phyloP scores from a whole-genome alignment of 2,888 invertebrate genomes.

The Thereva unica region DNA sequence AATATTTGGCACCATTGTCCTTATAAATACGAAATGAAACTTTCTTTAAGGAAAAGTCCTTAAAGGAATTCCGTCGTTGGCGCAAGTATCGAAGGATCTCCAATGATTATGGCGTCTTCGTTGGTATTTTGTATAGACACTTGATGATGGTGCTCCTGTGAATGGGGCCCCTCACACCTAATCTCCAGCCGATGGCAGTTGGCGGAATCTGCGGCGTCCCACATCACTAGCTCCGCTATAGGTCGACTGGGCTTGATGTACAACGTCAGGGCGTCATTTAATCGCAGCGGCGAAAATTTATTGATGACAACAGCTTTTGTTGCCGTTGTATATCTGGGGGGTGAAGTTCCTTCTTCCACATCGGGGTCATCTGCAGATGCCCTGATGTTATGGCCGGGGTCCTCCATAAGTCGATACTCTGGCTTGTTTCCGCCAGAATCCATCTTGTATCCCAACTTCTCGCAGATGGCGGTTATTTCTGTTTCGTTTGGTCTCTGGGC shows the following conservation, averaged over 20 bases:
- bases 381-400: slow-evolving; percentile 35
- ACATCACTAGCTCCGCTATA: slow-evolving; percentile 54
- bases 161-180: slow-evolving; percentile 47
- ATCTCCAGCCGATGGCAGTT: slow-evolving; percentile 55
- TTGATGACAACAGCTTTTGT: slow-evolving; percentile 54
- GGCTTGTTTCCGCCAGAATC: slow-evolving; percentile 48
- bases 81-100: no score
- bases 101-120: no score
- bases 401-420: slow-evolving; percentile 53
- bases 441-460: slow-evolving; percentile 64
- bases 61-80: no score
- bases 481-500: slow-evolving; percentile 59
- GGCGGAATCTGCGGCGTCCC: slow-evolving; percentile 54
- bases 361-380: not conserved
- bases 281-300: slow-evolving; percentile 54
- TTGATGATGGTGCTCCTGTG: slow-evolving; percentile 20
- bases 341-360: not conserved
- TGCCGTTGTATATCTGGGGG: slow-evolving; percentile 49
- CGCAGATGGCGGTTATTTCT: slow-evolving; percentile 63
- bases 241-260: slow-evolving; percentile 56
- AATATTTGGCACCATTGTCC: no score
- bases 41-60: no score
- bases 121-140: no score
- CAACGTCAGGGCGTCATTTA: slow-evolving; percentile 51
- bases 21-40: no score